Evolutionary conservation across 2,888 invertebrate genomes (phyloP).

Genomic region (Stictocephala bisonia): DNA sequence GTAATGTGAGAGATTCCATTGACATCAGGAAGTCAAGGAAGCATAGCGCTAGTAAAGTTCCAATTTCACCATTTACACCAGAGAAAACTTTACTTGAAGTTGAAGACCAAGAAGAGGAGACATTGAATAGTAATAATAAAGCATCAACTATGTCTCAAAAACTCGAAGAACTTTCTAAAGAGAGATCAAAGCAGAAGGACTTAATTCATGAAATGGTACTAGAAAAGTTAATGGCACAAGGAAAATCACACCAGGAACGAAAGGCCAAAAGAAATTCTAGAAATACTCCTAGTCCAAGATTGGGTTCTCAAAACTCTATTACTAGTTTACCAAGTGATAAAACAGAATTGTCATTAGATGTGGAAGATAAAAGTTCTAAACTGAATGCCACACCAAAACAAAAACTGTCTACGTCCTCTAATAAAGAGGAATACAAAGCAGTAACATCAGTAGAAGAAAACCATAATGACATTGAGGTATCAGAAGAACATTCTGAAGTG

Average conservation of each 20-base stretch:
- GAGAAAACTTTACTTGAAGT: conserved; percentile 66
- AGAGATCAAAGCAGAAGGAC: conserved; percentile 84
- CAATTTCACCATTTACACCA: conserved; percentile 62
- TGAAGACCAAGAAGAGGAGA: conserved; percentile 64
- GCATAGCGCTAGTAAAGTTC: conserved; percentile 64
- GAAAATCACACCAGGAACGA: conserved; percentile 69
- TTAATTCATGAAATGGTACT: conserved; percentile 85
- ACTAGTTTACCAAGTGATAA: conserved; percentile 42
- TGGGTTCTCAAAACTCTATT: conserved; percentile 51
- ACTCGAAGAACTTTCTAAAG: conserved; percentile 81
- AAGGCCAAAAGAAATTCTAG: conserved; percentile 67
- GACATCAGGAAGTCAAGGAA: conserved; percentile 72
- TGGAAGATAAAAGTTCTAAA: conserved; percentile 3
- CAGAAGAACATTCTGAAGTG: background rate
- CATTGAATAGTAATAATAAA: conserved; percentile 62
- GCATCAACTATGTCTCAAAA: conserved; percentile 70
- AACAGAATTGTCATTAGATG: conserved; percentile 10
- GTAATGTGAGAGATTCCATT: conserved; percentile 76
- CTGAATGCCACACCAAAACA: background rate
- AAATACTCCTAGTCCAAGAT: conserved; percentile 52
- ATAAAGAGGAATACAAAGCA: background rate
- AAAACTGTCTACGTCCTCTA: background rate
- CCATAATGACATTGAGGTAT: background rate
- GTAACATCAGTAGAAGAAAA: background rate
- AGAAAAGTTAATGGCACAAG: conserved; percentile 78